Percentiles rank a stretch among this genome's conserved stretches.
Conservation (phyloP, 2,888 invertebrate species). For the Nowickia ferox region DNA sequence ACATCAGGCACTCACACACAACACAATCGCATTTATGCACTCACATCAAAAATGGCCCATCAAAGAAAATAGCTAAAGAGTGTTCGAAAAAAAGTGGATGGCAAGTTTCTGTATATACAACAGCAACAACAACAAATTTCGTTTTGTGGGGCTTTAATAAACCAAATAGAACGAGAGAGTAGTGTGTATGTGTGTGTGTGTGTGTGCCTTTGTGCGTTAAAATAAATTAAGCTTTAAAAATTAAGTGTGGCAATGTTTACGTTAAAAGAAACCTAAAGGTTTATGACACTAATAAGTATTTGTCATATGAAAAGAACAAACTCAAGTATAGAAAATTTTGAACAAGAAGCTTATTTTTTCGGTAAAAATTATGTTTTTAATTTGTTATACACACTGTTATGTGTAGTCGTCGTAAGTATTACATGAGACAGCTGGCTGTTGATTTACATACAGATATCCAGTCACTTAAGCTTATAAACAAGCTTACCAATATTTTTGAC, state of each 20-base stretch:
- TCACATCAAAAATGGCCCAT: slow-evolving; percentile 24
- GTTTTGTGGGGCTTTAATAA: slow-evolving; percentile 16
- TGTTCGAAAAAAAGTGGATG: slow-evolving; percentile 45
- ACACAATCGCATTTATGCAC: slow-evolving; percentile 6
- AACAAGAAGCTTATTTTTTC: slow-evolving; percentile 28
- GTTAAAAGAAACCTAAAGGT: slow-evolving; percentile 17
- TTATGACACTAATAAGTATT: slow-evolving; percentile 48
- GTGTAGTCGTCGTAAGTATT: not conserved
- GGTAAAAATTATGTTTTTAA: not conserved
- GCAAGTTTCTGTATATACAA: slow-evolving; percentile 54
- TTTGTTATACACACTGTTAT: not conserved
- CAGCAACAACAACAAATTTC: slow-evolving; percentile 14
- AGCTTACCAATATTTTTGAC: too few relatives aligned
- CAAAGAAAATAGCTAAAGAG: slow-evolving; percentile 7
- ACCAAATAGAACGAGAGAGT: not conserved
- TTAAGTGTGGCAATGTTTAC: slow-evolving; percentile 3
- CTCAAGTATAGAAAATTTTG: not conserved
- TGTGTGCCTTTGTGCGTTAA: too few relatives aligned
- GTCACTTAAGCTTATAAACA: too few relatives aligned
- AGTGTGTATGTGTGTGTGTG: not conserved
- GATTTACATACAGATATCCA: not conserved
- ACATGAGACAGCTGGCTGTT: not conserved
- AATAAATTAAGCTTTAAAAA: slow-evolving; percentile 25
- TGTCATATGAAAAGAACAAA: not conserved
- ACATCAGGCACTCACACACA: not conserved